Evolutionary conservation across 92 coral and sea anemone genomes (phyloP).

Genomic region (Porites evermanni): DNA sequence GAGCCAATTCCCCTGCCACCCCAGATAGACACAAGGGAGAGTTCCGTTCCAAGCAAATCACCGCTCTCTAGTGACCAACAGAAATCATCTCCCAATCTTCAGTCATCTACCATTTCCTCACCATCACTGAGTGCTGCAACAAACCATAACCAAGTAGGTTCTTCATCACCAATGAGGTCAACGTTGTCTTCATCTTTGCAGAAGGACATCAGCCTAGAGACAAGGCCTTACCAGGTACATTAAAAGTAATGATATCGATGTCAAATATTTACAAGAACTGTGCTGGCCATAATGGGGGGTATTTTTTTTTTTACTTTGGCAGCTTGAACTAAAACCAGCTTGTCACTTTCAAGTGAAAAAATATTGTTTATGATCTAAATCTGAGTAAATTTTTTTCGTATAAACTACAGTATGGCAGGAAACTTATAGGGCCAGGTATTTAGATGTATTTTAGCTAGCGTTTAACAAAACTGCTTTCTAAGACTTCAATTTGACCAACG

Average conservation of each 20-base stretch:
- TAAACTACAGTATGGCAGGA: no score
- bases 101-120: slow-evolving; percentile 48
- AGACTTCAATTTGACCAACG: no score
- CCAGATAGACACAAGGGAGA: slow-evolving; percentile 68
- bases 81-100: slow-evolving; percentile 70
- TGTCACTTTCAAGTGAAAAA: no score
- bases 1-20: slow-evolving; percentile 69
- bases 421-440: no score
- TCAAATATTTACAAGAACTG: background rate
- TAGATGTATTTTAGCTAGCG: no score
- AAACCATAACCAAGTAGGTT: slow-evolving; percentile 50
- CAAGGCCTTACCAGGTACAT: slow-evolving; percentile 75
- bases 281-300: no score
- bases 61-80: slow-evolving; percentile 64
- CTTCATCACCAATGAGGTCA: slow-evolving; percentile 49
- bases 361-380: no score
- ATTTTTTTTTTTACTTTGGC: no score
- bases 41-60: slow-evolving; percentile 51
- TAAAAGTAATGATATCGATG: background rate
- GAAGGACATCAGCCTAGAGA: slow-evolving; percentile 67
- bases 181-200: slow-evolving; percentile 65
- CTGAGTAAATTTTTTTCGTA: no score
- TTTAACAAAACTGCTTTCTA: no score
- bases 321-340: no score
- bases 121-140: slow-evolving; percentile 48